Evolutionary conservation across 53 echinoderm and acorn worm species (phyloP).

Genomic region (Arbacia lixula): DNA sequence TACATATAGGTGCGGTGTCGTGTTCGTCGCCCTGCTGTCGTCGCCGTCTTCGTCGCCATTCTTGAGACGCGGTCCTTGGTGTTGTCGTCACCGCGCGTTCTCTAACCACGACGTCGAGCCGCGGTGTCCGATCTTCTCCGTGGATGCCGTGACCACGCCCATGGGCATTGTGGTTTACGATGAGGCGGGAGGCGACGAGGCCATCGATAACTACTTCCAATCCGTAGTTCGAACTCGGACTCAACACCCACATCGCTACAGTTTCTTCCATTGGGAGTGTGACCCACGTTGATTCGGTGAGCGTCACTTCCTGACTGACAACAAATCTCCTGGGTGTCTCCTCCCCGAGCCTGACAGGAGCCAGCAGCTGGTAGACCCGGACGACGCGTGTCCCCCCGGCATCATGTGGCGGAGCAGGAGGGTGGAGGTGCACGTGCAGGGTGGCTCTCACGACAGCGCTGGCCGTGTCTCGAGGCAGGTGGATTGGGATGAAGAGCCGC

Average conservation of each 20-base stretch:
- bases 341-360: not conserved
- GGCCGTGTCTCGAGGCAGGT: not conserved
- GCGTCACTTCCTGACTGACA: not conserved
- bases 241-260: constrained; percentile 29
- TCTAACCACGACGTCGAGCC: constrained; percentile 18
- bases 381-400: not conserved
- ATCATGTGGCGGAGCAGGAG: not conserved
- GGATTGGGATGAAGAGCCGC: constrained; percentile 21
- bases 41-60: not conserved
- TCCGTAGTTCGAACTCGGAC: constrained; percentile 27
- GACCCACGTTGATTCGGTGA: constrained; percentile 9
- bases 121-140: constrained; percentile 7
- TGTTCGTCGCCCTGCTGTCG: not conserved
- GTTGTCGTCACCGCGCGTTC: not conserved
- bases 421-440: not conserved
- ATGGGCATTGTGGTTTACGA: constrained; percentile 1
- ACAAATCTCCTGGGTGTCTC: constrained; percentile 17
- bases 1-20: not conserved
- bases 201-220: constrained; percentile 26
- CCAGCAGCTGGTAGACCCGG: constrained; percentile 33
- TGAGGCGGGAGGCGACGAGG: constrained; percentile 3
- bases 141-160: not conserved
- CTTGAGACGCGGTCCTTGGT: not conserved
- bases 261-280: constrained; percentile 16
- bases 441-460: constrained; percentile 31